A percentile compares a stretch with the other conserved stretches of the same genome.
These are phyloP conservation scores for Drosophila tropicalis DNA, from an alignment of 1,140 invertebrate species.

Conservation along the genomic window DNA sequence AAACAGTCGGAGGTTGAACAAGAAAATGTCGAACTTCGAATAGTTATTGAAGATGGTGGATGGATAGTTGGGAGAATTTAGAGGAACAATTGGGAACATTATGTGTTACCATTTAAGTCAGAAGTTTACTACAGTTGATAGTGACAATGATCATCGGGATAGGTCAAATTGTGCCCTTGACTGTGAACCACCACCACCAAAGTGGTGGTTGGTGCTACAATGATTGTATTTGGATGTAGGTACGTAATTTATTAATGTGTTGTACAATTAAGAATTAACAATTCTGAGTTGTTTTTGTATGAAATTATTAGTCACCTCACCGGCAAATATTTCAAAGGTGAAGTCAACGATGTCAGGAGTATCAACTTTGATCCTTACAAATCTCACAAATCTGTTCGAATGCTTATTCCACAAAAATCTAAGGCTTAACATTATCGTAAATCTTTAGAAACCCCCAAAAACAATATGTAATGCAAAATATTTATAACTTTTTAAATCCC, in stretches of 20 bases:
- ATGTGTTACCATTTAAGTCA: neutral
- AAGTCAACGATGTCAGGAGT: no score
- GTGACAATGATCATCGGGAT: slow-evolving; percentile 27
- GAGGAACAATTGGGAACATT: slow-evolving; percentile 5
- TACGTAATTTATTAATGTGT: neutral
- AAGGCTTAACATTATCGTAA: no score
- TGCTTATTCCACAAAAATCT: slow-evolving; percentile 33
- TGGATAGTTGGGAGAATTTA: slow-evolving; percentile 84
- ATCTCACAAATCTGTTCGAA: slow-evolving; percentile 7
- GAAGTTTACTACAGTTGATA: slow-evolving; percentile 41
- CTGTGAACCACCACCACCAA: no score
- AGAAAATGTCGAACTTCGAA: no score
- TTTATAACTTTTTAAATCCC: no score
- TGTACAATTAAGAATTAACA: no score
- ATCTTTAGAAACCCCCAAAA: no score
- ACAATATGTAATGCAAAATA: no score
- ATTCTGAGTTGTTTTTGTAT: neutral
- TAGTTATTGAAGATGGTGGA: slow-evolving; percentile 60
- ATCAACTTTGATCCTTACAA: no score
- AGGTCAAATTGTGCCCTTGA: slow-evolving; percentile 26
- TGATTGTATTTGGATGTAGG: neutral
- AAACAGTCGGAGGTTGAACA: no score
- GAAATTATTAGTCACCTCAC: slow-evolving; percentile 23
- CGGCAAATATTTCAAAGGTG: slow-evolving; percentile 1
- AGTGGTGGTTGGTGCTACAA: slow-evolving; percentile 43